These are phyloP conservation scores for Numenius arquata DNA, from an alignment of 2,113 vertebrate genomes.

Conservation along the genomic window DNA sequence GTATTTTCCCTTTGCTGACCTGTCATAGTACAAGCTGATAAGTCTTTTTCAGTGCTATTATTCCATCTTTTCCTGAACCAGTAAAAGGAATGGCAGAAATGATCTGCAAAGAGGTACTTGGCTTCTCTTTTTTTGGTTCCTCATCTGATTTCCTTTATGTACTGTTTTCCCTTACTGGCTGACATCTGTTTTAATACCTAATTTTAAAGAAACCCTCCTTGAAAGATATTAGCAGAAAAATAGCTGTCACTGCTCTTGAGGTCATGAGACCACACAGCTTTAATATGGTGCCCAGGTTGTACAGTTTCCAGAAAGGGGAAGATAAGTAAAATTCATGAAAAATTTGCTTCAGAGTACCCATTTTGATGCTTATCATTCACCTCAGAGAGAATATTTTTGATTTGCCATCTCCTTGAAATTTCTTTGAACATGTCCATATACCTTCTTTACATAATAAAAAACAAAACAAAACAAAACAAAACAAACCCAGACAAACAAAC, in stretches of 20 bases:
- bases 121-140: neutral
- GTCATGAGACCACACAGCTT: neutral
- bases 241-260: neutral
- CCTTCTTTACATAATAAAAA: neutral
- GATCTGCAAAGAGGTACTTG: neutral
- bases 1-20: neutral
- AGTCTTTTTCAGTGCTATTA: neutral
- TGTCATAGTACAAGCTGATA: neutral
- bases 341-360: neutral
- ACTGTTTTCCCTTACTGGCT: neutral
- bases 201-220: neutral
- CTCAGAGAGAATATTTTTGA: neutral
- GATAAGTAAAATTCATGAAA: neutral
- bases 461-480: neutral
- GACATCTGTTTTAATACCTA: neutral
- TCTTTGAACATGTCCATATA: neutral
- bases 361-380: neutral
- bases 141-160: neutral
- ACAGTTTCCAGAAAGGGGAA: neutral
- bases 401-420: neutral
- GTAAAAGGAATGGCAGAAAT: neutral
- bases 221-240: neutral
- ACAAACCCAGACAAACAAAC: neutral
- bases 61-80: neutral
- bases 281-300: neutral